Evolutionary conservation across 2,888 invertebrate genomes (phyloP).

Genomic region (Geotrupes spiniger): DNA sequence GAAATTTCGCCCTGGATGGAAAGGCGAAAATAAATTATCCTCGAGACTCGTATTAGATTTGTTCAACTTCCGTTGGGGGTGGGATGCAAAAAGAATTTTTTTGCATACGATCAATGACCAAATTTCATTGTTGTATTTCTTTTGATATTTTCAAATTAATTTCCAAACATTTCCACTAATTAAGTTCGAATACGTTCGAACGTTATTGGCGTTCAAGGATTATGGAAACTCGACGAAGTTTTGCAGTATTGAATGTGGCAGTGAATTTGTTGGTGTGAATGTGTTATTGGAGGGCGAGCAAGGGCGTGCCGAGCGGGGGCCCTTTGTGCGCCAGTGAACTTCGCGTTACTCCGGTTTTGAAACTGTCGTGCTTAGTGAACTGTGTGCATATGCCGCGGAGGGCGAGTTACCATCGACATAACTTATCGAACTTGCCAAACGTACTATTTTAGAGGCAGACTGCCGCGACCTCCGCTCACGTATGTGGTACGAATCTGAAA

Average conservation of each 20-base stretch:
- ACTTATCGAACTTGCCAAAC: constrained; percentile 13
- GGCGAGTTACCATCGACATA: constrained; percentile 10
- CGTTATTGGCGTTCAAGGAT: not conserved
- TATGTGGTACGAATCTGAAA: constrained; percentile 1
- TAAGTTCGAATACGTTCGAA: too few relatives aligned
- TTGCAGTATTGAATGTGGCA: not conserved
- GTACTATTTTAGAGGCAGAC: constrained; percentile 1
- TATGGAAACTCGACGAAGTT: constrained; percentile 3
- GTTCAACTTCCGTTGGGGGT: too few relatives aligned
- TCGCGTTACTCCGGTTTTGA: constrained; percentile 5
- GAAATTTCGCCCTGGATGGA: too few relatives aligned
- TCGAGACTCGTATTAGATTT: too few relatives aligned
- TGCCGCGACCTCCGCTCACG: constrained; percentile 1
- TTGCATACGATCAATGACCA: too few relatives aligned
- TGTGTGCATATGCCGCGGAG: constrained; percentile 2
- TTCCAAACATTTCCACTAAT: too few relatives aligned
- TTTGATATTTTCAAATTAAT: too few relatives aligned
- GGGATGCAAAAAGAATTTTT: too few relatives aligned
- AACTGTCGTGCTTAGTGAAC: constrained; percentile 12
- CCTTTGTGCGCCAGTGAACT: constrained; percentile 3
- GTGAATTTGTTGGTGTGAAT: constrained; percentile 6
- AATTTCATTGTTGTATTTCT: too few relatives aligned
- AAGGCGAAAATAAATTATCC: too few relatives aligned
- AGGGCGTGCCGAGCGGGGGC: not conserved
- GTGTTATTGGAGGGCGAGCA: not conserved